A percentile compares a stretch with the other conserved stretches of the same genome.
Conservation (phyloP, 2,113 vertebrate genomes). For the Coryphaenoides rupestris region DNA sequence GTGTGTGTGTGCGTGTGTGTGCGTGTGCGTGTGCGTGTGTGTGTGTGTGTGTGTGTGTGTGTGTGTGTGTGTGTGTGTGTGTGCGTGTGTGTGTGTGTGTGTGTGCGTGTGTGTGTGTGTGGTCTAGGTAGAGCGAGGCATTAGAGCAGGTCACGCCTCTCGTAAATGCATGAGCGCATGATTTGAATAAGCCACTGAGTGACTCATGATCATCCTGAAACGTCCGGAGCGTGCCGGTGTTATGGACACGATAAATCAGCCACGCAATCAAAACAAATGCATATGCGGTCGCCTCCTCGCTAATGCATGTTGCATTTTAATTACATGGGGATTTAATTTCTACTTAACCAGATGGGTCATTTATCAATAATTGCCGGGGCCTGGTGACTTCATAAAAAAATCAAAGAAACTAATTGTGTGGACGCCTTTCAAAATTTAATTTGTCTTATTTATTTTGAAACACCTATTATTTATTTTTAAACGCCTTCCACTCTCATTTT, state of each 20-base stretch:
- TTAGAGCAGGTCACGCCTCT: conserved; percentile 55
- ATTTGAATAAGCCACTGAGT: conserved; percentile 69
- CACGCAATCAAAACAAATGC: conserved; percentile 64
- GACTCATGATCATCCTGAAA: conserved; percentile 54
- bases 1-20: conserved; percentile 25
- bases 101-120: conserved; percentile 26
- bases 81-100: conserved; percentile 23
- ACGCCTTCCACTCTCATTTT: no score
- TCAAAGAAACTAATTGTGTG: background rate
- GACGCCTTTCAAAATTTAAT: background rate
- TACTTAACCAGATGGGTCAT: conserved; percentile 41
- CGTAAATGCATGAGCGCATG: conserved; percentile 59
- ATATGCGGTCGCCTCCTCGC: conserved; percentile 55
- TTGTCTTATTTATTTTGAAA: background rate
- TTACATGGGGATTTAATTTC: conserved; percentile 56
- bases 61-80: no score
- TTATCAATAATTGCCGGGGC: conserved; percentile 21
- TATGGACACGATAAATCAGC: conserved; percentile 53
- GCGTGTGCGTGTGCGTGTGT: no score
- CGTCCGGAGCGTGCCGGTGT: conserved; percentile 46
- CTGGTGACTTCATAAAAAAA: background rate
- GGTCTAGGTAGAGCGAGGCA: conserved; percentile 46
- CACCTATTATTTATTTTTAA: no score
- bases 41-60: conserved; percentile 29
- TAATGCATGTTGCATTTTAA: conserved; percentile 46